Base-by-base conservation (phyloP, 2,888 invertebrate genomes). In the Oligia fasciuncula region DNA sequence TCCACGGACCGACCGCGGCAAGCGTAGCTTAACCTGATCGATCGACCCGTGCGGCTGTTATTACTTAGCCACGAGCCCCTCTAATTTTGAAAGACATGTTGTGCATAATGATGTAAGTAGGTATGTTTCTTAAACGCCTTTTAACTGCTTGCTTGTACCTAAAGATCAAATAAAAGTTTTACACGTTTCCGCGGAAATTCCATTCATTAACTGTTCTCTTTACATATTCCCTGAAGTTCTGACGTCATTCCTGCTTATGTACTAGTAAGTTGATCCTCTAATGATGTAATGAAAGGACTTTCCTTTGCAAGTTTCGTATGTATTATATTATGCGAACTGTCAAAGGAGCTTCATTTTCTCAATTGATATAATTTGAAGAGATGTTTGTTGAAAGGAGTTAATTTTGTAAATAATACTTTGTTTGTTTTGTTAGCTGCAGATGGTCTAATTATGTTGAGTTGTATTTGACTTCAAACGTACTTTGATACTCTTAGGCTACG, bases 271-370 rank as follows among this genome's bases (percentile, higher is more conserved):
- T 76, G 19, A 57, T 46, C 29, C 13, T 67, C 40, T 78, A 71
- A 84, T 78, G 57, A 81, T 40, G 40, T 40, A 40, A 40, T 40
- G 40, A 68, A 63, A 57, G 67, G 40, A 40, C 40, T 40, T 40
- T 73, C 11, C 46, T 43, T 49, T 35, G 19, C 43, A 84, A 65
- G 68, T 68, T 79, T 63, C 35, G 35, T 68, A 63, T 19, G 49
- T 46, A 73, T 69, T 66, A 51, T 46, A 73, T 69, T 66, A 51
- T 62, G 17, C 2, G 8, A 19, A 11, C 8, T n/a, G 46, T 81
- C 73, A 78, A 77, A 77, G 75, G 75, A 60, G 40, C 35, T 51
- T 85, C 65, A 76, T 84, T 86, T 85, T n/a, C 66, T 29, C 63
- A 78, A 85, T 82, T 84, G 63, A 35, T 60, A 49, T 77, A 40